Percentiles rank a stretch among this genome's conserved stretches.
Conservation (phyloP, 2,113 vertebrate genomes). For the Bagarius yarrelli region DNA sequence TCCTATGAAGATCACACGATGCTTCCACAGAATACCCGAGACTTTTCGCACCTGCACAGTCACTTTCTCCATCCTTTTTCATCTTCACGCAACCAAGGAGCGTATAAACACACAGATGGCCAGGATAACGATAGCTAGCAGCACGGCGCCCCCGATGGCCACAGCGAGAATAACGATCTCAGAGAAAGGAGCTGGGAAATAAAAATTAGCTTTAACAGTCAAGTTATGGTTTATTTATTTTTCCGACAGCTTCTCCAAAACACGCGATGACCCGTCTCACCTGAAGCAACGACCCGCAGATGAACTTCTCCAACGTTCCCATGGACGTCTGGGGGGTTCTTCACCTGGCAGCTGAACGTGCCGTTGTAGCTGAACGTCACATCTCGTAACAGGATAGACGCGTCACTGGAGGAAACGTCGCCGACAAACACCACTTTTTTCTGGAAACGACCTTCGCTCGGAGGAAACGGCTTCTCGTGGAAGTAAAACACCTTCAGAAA, state of each 20-base stretch:
- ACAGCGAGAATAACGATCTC: conserved; percentile 81
- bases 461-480: conserved; percentile 69
- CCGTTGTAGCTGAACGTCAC: conserved; percentile 86
- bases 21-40: too few relatives aligned
- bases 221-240: too few relatives aligned
- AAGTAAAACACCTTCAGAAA: conserved; percentile 82
- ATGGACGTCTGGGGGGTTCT: conserved; percentile 86
- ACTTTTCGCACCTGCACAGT: too few relatives aligned
- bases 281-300: conserved; percentile 78
- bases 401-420: conserved; percentile 75
- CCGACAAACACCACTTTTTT: conserved; percentile 81
- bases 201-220: not conserved
- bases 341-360: conserved; percentile 88
- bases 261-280: conserved; percentile 44
- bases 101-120: conserved; percentile 66
- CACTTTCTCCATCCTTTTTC: conserved; percentile 48
- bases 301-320: conserved; percentile 77
- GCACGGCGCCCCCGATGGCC: conserved; percentile 78
- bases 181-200: conserved; percentile 77
- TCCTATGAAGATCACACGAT: too few relatives aligned
- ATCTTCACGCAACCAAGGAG: conserved; percentile 68
- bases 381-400: conserved; percentile 78
- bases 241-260: not conserved
- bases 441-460: conserved; percentile 72
- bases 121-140: conserved; percentile 74